phyloP scores from a whole-genome alignment of 2,113 vertebrate genomes.

The Toxotes jaculatrix region DNA sequence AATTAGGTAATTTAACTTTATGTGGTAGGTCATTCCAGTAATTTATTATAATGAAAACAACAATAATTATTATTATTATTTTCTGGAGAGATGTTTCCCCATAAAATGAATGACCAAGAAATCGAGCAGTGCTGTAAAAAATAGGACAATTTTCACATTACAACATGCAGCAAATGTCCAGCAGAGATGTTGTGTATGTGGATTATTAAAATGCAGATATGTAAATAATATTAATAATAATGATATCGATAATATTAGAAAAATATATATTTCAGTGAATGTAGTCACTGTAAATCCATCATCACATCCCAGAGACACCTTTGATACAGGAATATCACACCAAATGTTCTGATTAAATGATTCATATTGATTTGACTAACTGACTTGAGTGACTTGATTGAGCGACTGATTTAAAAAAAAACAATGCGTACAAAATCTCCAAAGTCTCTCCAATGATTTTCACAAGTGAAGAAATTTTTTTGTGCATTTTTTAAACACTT shows the following conservation, averaged over 20 bases:
- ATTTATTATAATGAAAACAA: neutral
- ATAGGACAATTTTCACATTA: too few species aligned
- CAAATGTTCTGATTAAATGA: neutral
- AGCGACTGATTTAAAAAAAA: conserved; percentile 4
- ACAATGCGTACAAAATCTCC: too few species aligned
- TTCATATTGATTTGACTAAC: neutral
- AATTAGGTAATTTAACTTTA: neutral
- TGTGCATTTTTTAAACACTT: too few species aligned
- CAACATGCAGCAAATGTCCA: neutral
- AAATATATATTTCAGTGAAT: neutral
- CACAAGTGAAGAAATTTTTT: neutral
- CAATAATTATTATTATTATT: neutral
- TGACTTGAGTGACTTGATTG: neutral
- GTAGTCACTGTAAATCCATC: neutral
- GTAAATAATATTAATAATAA: neutral
- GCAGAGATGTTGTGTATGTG: neutral
- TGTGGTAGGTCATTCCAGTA: neutral
- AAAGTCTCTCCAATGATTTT: neutral
- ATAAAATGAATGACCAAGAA: neutral
- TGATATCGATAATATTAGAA: neutral
- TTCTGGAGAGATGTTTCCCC: neutral
- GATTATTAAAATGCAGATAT: neutral
- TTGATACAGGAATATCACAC: neutral
- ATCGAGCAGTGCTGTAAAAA: neutral
- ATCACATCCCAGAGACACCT: neutral